Base-by-base conservation (phyloP, 1,140 invertebrate genomes). In the Megalopta genalis region DNA sequence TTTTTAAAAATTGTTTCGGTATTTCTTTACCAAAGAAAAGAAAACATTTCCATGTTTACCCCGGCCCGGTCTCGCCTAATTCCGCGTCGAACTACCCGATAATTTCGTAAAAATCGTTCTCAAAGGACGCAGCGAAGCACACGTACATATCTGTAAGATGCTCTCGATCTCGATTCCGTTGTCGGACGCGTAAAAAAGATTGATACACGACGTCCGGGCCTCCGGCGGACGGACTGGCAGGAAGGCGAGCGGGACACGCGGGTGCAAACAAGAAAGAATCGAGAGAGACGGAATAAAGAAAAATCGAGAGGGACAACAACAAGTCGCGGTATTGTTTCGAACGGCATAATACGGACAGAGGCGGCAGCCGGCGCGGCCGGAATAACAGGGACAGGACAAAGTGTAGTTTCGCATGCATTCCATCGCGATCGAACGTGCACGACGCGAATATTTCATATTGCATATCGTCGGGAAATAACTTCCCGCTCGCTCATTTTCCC, bases 361-460 rank as follows among this genome's bases (percentile, higher is more conserved):
- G 59, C 32, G 32, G 32, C 32, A 32, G 32, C 32, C 32, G 32
- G 32, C 32, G 59, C 68, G 66, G 16, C 18, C 49, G 21, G 66
- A 69, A 69, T 60, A 69, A 69, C 39, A 76, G 46, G 54, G 42
- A 37, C 52, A 4, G 52, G 32, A 69, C 65, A 67, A 69, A 69
- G 65, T 69, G 65, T 69, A 69, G 74, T 69, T 76, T 76, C 59
- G 54, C 74, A 67, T 69, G 74, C 52, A 32, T 76, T 76, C 65
- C 74, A 46, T 60, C 25, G 37, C 52, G 74, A 76, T 69, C 74
- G 65, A 76, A 76, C 54, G 27, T 69, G 59, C 54, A 67, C 73
- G 73, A 23, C 2, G 37, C 63, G 63, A 75, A 67, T 75, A 75
- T 75, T 75, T 52, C 49, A 67, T 46, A 75, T 75, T 67, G 73